Evolutionary conservation across 2,888 invertebrate genomes (phyloP), one percentile per base, ranked within the genome.

Genomic region (Cantharis lateralis): DNA sequence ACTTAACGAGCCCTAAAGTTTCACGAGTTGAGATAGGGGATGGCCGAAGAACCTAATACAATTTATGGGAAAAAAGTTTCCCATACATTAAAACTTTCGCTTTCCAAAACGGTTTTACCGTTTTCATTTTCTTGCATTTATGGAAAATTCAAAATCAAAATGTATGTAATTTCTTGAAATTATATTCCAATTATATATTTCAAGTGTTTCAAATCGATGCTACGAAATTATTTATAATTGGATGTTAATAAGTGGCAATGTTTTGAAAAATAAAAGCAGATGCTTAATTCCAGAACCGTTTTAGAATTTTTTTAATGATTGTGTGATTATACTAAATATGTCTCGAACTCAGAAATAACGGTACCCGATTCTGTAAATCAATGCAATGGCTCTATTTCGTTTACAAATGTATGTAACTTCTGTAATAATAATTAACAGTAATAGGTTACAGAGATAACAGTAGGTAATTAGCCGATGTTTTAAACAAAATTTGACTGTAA

Each of bases 391-490:
- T 48, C 20, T 48, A 68, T 63, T 72, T 64, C 66, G 64, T 20
- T 66, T 68, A 72, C 20, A 20, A 66, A 70, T 73, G 62, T 61
- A n/a, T 16, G 62, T 32, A 62, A 71, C 26, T 71, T 71, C 16
- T 16, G 62, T 71, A 20, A 11, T 15, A 66, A 66, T 66, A 66
- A 66, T 66, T 66, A 66, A 66, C 64, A 66, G 64, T 66, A 66
- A 80, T 80, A 81, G 77, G 70, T 78, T 75, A 76, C 78, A 77
- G 71, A 78, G 72, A 76, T 63, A 75, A 79, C 76, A 77, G 77
- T 75, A 72, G 79, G 76, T 66, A 66, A 66, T 66, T 66, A 66
- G 64, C 24, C 18, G 24, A 20, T 24, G 20, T 66, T 66, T 66
- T n/a, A 64, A 66, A 66, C 64, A 66, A 66, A 66, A 66, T 66